A percentile compares a stretch with the other conserved stretches of the same genome.
Evolutionary conservation across 2,888 invertebrate species (phyloP).

Genomic region (Chalcosyrphus nemorum): DNA sequence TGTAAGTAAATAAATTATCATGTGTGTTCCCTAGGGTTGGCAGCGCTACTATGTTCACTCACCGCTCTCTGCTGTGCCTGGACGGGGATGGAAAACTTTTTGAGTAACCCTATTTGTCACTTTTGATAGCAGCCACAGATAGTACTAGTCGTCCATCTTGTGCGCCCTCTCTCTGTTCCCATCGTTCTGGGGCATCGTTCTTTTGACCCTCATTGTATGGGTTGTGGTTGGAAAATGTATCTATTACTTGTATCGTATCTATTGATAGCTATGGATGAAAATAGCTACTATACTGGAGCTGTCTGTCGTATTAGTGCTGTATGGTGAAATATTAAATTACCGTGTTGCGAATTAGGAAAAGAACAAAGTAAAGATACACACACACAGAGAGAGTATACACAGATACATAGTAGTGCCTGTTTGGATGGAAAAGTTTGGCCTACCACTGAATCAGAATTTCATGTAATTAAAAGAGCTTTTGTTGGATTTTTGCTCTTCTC

Average conservation of each 20-base stretch:
- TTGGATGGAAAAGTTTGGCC: background rate
- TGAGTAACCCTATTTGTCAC: constrained; percentile 40
- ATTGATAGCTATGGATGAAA: constrained; percentile 22
- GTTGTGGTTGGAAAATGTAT: constrained; percentile 9
- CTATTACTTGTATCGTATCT: constrained; percentile 16
- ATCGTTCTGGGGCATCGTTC: background rate
- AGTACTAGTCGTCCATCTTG: constrained; percentile 33
- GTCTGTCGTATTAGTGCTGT: background rate
- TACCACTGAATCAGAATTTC: background rate
- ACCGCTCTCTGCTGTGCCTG: background rate
- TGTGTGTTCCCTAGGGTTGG: constrained; percentile 10
- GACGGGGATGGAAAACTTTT: constrained; percentile 16
- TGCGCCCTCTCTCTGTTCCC: background rate
- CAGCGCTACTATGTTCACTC: background rate
- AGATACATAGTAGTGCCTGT: background rate
- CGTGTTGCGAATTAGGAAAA: background rate
- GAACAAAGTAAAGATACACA: no score
- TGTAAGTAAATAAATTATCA: constrained; percentile 41
- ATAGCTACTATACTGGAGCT: background rate
- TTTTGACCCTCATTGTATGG: background rate
- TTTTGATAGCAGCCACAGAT: constrained; percentile 34
- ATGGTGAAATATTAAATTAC: background rate
- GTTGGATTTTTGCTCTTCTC: background rate
- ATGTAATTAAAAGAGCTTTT: background rate
- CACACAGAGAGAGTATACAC: background rate